Evolutionary conservation across 2,888 invertebrate species (phyloP), one percentile per base, ranked within the genome.

Genomic region (Archips crataeganus): DNA sequence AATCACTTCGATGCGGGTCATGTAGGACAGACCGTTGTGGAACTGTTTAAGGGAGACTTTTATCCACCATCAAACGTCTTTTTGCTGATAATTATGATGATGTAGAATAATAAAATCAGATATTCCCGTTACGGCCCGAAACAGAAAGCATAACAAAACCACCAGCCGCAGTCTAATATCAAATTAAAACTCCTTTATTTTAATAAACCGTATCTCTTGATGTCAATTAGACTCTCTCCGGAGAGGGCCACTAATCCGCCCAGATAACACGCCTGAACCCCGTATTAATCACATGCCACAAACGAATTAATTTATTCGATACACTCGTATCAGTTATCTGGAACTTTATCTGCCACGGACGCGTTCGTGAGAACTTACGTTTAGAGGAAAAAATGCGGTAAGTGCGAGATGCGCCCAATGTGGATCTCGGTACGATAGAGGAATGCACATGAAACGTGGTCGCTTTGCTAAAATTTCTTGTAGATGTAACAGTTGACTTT

Each of bases 191-290:
- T 80, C 90, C 87, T 91, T 92, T 90, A 89, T 85, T 87, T 86
- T 87, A 93, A 93, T 91, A 89, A 90, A 89, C 88, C 86, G 85
- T 94, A 94, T 94, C 93, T 88, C 85, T 79, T 77, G 81, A 78
- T 88, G 91, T 92, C 94, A 94, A 94, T 94, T 94, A 93, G 90
- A 86, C 87, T 87, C 88, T 85, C 87, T 86, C 82, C 86, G 85
- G 80, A 82, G 83, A 84, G 84, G 82, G 84, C 74, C 87, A 87
- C 87, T 92, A 92, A 92, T 93, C 91, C 88, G 79, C 78, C 80
- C 80, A 90, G 93, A 94, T 94, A 93, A 91, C 74, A 59, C 57
- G 54, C 78, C 80, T 77, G 80, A 86, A 84, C 84, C 87, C 84
- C 85, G 84, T 85, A 90, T 90, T 91, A 90, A 91, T 92, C 91